A percentile compares a stretch with the other conserved stretches of the same genome.
phyloP scores from a whole-genome alignment of 2,888 invertebrate species.

The Tuta absoluta region DNA sequence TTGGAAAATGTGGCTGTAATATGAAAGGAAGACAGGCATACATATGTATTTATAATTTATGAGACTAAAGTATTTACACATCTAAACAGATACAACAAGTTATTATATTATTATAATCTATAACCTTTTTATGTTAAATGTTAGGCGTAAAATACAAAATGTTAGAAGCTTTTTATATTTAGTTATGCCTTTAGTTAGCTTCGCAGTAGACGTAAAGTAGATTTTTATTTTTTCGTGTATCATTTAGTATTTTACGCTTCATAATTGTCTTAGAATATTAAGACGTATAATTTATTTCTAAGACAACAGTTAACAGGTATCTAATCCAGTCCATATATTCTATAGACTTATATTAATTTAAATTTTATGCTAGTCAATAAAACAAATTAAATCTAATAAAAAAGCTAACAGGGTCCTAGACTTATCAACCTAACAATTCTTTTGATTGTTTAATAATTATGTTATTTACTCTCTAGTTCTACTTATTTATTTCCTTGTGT shows the following conservation, averaged over 20 bases:
- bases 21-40: background rate
- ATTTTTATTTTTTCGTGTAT: conserved; percentile 33
- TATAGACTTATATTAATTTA: conserved; percentile 52
- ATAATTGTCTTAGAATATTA: conserved; percentile 20
- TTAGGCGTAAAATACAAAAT: conserved; percentile 67
- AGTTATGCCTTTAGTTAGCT: conserved; percentile 48
- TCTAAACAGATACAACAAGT: background rate
- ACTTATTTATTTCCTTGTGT: background rate
- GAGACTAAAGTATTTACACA: conserved; percentile 2
- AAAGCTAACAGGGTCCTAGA: background rate
- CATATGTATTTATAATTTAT: background rate
- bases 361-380: conserved; percentile 60
- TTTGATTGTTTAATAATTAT: background rate
- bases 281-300: background rate
- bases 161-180: conserved; percentile 30
- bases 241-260: conserved; percentile 65
- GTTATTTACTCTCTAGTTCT: background rate
- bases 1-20: background rate
- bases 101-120: too few relatives aligned
- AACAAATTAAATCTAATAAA: conserved; percentile 29
- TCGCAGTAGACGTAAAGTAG: conserved; percentile 43
- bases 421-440: background rate
- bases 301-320: background rate
- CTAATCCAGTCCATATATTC: conserved; percentile 11
- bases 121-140: conserved; percentile 32